Base-by-base conservation (phyloP, 2,113 vertebrate genomes). In the Chloroceryle aenea region DNA sequence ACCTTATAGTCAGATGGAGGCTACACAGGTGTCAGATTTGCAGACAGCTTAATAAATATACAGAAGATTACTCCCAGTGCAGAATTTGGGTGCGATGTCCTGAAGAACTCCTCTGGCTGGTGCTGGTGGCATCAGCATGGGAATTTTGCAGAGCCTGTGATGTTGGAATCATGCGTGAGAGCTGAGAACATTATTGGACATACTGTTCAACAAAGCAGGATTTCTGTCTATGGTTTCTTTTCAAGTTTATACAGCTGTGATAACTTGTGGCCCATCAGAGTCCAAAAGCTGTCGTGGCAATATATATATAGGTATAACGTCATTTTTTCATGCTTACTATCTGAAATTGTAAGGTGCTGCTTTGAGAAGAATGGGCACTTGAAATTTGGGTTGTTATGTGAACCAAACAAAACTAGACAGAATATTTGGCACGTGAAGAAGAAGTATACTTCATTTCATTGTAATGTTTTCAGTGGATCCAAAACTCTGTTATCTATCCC, bases 141-240 rank as follows among this genome's bases (percentile, higher is more conserved):
- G 48, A 86, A 78, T 84, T 93, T 71, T 81, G 40, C 43, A 92
- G 43, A 18, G 48, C 30, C 47, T 78, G 11, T 55, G 76, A 50
- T 87, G 81, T 73, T 93, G 73, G 90, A 68, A 42, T 52, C 2
- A 0, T 52, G 27, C 26, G 14, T 56, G 75, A 43, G 43, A 69
- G 61, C 68, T 90, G 92, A 91, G 85, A 72, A 58, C 88, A 68
- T 92, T 95, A 50, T 75, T 56, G 82, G 81, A 55, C 87, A 56
- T 17, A 34, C 55, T 80, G 27, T 73, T 92, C 56, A 95, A 64
- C 68, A 80, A 86, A 78, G 48, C 32, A 61, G 56, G 43, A 71
- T 74, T 88, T 90, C 56, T 87, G 68, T 72, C 52, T 56, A 9
- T 78, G 52, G 86, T 93, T 93, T 94, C 55, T 93, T 88, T 93